Percentiles rank a stretch among this genome's conserved stretches.
Evolutionary conservation across 2,797 vertebrate species (phyloP).

Genomic region (Chaetophractus vellerosus): DNA sequence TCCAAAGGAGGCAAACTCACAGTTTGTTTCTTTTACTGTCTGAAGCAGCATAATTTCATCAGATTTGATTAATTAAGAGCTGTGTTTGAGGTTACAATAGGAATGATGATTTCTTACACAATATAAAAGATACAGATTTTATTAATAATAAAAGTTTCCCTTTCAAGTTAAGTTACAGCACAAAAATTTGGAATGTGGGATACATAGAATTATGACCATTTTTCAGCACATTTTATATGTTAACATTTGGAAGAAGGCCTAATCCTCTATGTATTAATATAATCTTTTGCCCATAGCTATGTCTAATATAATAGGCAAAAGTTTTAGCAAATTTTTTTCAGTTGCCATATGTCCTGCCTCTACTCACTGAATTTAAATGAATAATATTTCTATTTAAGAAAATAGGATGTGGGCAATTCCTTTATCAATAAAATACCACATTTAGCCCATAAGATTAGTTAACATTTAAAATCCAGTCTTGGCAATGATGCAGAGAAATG

Average conservation of each 20-base stretch:
- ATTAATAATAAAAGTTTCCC: neutral
- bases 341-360: neutral
- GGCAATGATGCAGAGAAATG: neutral
- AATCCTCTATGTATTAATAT: neutral
- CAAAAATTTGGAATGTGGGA: neutral
- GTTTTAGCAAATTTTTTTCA: neutral
- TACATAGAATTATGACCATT: neutral
- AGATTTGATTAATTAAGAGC: neutral
- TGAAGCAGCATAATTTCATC: neutral
- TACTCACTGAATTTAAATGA: neutral
- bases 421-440: neutral
- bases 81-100: neutral
- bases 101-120: neutral
- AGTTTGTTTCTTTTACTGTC: neutral
- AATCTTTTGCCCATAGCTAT: neutral
- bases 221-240: neutral
- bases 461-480: neutral
- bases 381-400: neutral
- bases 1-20: neutral
- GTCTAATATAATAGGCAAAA: neutral
- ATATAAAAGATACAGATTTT: neutral
- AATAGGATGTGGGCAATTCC: neutral
- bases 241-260: neutral
- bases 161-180: neutral
- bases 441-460: neutral